Evolutionary conservation across 1,140 invertebrate species (phyloP).

Genomic region (Muscidifurax raptorellus): DNA sequence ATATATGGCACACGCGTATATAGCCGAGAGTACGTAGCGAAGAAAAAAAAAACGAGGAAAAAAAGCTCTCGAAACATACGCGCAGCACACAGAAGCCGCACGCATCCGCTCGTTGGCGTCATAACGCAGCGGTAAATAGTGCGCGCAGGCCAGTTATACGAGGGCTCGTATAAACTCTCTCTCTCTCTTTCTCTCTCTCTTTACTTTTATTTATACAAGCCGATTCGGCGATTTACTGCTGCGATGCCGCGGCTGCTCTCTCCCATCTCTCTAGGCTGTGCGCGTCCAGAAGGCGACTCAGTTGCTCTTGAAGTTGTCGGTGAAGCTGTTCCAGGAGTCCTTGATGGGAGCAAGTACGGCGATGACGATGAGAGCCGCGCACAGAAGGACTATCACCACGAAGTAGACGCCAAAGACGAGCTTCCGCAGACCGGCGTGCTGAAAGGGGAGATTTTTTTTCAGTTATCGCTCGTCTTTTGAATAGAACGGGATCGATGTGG

Average conservation of each 20-base stretch:
- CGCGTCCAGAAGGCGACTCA: not conserved
- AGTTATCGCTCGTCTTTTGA: not conserved
- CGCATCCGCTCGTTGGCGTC: not conserved
- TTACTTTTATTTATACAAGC: not conserved
- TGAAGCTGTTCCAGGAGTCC: constrained; percentile 71
- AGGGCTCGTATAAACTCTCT: not conserved
- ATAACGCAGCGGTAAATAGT: not conserved
- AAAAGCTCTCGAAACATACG: not conserved
- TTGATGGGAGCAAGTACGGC: constrained; percentile 86
- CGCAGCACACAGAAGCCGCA: not conserved
- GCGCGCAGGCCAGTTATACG: not conserved
- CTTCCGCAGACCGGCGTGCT: constrained; percentile 86
- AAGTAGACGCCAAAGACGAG: constrained; percentile 85
- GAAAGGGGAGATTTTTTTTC: constrained; percentile 64
- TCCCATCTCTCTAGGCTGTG: not conserved
- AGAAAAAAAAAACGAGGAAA: not conserved
- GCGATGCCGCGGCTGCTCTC: not conserved
- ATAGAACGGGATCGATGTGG: not conserved
- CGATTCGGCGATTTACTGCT: not conserved
- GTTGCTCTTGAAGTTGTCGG: constrained; percentile 39
- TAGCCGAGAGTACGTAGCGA: not conserved
- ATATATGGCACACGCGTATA: constrained; percentile 26
- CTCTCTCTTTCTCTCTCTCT: not conserved
- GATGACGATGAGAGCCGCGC: constrained; percentile 82
- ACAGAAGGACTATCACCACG: constrained; percentile 80